phyloP scores from a whole-genome alignment of 2,113 vertebrate species.

The Myocastor coypus region DNA sequence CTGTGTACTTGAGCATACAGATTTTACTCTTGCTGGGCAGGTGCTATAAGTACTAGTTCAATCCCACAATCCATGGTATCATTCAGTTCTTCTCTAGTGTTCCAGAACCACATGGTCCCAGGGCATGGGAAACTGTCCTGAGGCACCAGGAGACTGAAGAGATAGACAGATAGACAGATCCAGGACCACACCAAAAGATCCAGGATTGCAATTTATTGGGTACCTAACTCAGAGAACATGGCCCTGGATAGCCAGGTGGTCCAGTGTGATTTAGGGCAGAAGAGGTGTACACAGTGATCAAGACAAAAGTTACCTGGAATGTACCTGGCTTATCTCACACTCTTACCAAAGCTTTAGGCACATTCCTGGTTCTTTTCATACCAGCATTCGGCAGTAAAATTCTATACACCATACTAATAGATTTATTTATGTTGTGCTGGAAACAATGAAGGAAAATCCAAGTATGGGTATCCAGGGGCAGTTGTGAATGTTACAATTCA shows the following conservation, averaged over 20 bases:
- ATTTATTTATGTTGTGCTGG: not conserved
- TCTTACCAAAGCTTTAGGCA: not conserved
- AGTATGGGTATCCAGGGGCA: not conserved
- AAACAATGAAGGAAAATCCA: not conserved
- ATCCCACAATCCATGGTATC: not conserved
- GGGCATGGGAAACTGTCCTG: not conserved
- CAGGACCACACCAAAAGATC: not conserved
- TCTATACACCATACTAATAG: not conserved
- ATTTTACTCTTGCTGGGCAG: not conserved
- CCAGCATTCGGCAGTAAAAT: not conserved
- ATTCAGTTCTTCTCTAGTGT: not conserved
- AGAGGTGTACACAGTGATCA: not conserved
- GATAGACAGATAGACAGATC: not conserved
- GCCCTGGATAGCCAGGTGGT: not conserved
- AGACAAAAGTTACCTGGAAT: not conserved
- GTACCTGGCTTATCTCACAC: not conserved
- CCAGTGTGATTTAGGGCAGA: not conserved
- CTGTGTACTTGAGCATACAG: not conserved
- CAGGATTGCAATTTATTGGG: not conserved
- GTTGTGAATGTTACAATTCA: not conserved
- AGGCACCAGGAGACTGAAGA: not conserved
- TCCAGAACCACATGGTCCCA: not conserved
- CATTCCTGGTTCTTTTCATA: not conserved
- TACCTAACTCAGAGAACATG: not conserved
- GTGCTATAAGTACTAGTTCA: not conserved